Percentiles rank a stretch among this genome's conserved stretches.
phyloP scores from a whole-genome alignment of 2,113 vertebrate genomes.

The Trogon surrucura region DNA sequence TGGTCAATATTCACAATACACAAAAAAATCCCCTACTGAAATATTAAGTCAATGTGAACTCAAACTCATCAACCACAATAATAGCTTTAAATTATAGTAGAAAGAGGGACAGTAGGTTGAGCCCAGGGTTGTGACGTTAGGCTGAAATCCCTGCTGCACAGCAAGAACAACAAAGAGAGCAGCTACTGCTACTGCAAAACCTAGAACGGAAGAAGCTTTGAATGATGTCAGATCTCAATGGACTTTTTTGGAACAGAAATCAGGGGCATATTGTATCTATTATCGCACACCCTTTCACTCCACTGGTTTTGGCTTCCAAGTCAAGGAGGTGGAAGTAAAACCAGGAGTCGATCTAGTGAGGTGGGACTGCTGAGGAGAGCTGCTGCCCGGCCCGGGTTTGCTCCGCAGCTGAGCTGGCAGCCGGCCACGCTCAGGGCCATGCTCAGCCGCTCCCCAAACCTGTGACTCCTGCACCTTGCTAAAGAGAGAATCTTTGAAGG shows the following conservation, averaged over 20 bases:
- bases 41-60: not conserved
- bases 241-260: not conserved
- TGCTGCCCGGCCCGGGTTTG: not conserved
- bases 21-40: not conserved
- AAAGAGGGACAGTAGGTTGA: not conserved
- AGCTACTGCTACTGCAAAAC: not conserved
- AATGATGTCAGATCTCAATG: not conserved
- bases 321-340: not conserved
- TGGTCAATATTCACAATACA: not conserved
- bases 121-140: not conserved
- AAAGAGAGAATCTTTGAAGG: not conserved
- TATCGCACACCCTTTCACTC: not conserved
- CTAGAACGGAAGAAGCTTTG: not conserved
- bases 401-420: not conserved
- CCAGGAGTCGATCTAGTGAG: not conserved
- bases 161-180: not conserved
- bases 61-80: not conserved
- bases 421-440: not conserved
- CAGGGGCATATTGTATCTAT: not conserved
- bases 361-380: not conserved
- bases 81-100: not conserved
- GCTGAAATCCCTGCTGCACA: not conserved
- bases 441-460: not conserved
- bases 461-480: not conserved
- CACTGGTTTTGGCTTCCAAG: not conserved